phyloP scores from a whole-genome alignment of 2,888 invertebrate species.

The Oeneis ivallda region DNA sequence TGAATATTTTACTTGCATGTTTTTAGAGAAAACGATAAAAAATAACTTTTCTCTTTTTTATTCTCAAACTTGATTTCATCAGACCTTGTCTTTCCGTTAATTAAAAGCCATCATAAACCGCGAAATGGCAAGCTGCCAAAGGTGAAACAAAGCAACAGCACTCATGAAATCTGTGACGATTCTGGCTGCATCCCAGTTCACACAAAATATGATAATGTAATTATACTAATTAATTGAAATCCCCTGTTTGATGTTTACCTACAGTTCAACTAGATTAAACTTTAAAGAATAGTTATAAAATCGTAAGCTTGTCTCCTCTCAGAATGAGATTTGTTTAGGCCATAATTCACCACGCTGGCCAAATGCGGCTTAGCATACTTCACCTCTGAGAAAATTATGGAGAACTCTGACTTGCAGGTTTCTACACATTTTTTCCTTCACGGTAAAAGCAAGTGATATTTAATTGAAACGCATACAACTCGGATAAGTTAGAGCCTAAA shows the following conservation, averaged over 20 bases:
- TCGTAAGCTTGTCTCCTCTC: no score
- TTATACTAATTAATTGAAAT: background rate
- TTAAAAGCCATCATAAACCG: constrained; percentile 23
- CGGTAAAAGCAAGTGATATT: no score
- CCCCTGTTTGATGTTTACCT: background rate
- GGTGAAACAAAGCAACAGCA: constrained; percentile 26
- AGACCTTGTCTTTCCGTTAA: constrained; percentile 18
- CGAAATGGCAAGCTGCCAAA: constrained; percentile 27
- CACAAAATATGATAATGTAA: constrained; percentile 8
- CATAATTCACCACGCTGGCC: no score
- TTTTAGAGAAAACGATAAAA: background rate
- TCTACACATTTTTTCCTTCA: no score
- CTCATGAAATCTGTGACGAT: constrained; percentile 20
- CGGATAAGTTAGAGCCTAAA: no score
- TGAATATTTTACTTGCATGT: background rate
- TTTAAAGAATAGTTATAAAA: constrained; percentile 17
- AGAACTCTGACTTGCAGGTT: no score
- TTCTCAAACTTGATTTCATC: constrained; percentile 1
- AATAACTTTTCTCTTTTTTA: background rate
- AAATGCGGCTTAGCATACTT: no score
- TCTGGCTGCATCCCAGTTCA: constrained; percentile 27
- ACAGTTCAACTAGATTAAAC: constrained; percentile 25
- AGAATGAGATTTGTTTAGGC: no score
- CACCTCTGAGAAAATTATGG: no score
- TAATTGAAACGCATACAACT: no score